Evolutionary conservation across 2,797 vertebrate species (phyloP).

Genomic region (Coranthus polyacanthus): DNA sequence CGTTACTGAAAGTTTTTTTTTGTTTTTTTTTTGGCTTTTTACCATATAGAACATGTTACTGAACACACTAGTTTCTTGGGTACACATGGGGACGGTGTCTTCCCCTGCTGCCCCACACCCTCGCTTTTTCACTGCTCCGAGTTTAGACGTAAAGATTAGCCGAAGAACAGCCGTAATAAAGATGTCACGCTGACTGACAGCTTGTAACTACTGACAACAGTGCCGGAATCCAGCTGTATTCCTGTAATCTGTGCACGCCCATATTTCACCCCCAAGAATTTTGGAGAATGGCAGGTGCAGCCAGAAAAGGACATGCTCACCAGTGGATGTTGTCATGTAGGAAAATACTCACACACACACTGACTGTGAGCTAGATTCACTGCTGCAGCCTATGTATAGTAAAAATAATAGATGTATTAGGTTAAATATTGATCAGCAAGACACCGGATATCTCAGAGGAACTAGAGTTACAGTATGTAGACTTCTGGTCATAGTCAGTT

Average conservation of each 20-base stretch:
- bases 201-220: conserved; percentile 84
- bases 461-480: no score
- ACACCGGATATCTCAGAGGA: no score
- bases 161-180: conserved; percentile 75
- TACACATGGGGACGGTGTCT: neutral
- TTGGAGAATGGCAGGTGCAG: conserved; percentile 85
- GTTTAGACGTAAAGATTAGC: conserved; percentile 19
- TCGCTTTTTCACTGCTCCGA: neutral
- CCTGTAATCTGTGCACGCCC: conserved; percentile 71
- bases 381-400: no score
- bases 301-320: conserved; percentile 77
- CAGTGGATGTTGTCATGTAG: conserved; percentile 42
- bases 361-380: no score
- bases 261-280: conserved; percentile 82
- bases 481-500: no score
- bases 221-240: conserved; percentile 78
- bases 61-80: no score
- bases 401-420: no score
- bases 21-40: no score
- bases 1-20: no score
- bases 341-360: conserved; percentile 5
- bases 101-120: neutral
- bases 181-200: conserved; percentile 82
- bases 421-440: no score
- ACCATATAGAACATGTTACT: no score